phyloP scores from a whole-genome alignment of 2,888 invertebrate genomes.

The Calameuta filiformis region DNA sequence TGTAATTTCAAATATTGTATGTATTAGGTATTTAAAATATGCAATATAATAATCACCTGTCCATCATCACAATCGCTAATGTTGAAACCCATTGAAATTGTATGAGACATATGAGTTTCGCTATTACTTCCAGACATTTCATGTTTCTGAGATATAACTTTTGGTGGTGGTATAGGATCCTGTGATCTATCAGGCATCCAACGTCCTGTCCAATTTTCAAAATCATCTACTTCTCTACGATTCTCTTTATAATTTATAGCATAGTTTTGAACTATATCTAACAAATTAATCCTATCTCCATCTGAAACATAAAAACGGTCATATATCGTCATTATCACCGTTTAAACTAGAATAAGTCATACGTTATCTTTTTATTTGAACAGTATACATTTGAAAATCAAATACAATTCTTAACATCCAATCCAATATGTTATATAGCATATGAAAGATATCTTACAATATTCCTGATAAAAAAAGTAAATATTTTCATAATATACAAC shows the following conservation, averaged over 20 bases:
- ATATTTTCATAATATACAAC: background rate
- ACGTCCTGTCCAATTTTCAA: constrained; percentile 60
- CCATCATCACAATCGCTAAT: constrained; percentile 74
- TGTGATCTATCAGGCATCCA: constrained; percentile 61
- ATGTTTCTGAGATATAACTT: constrained; percentile 33
- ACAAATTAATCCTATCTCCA: background rate
- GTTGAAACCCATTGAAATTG: constrained; percentile 70
- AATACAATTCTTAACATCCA: background rate
- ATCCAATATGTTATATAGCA: background rate
- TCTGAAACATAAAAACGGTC: background rate
- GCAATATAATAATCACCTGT: constrained; percentile 65
- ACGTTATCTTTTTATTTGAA: background rate
- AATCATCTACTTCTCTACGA: constrained; percentile 6
- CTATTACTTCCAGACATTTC: constrained; percentile 30
- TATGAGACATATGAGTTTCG: constrained; percentile 42
- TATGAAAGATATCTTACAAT: background rate
- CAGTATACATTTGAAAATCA: background rate
- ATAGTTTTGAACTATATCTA: background rate
- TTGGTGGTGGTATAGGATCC: constrained; percentile 46
- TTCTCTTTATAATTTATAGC: background rate
- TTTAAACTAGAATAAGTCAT: no score
- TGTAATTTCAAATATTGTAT: constrained; percentile 34
- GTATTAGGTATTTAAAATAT: background rate
- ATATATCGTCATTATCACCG: no score
- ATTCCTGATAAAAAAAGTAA: background rate